phyloP scores from a whole-genome alignment of 2,113 vertebrate species.

The Ictalurus furcatus region DNA sequence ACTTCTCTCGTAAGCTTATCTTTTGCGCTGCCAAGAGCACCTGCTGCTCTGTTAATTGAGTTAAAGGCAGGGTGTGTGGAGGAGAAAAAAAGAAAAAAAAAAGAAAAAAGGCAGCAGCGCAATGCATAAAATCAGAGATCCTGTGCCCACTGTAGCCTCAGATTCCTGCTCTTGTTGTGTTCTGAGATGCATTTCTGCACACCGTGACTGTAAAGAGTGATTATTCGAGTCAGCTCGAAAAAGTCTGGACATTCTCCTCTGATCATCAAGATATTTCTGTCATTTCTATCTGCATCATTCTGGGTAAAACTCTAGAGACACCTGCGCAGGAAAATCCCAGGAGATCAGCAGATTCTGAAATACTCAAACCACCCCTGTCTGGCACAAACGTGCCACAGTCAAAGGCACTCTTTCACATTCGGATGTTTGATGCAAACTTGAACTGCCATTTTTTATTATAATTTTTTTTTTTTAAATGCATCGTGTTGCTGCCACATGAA shows the following conservation, averaged over 20 bases:
- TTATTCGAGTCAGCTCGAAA: neutral
- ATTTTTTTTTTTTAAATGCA: neutral
- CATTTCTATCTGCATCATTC: neutral
- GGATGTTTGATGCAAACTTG: neutral
- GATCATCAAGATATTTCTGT: neutral
- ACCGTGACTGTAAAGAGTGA: neutral
- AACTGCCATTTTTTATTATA: neutral
- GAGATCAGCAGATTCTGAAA: neutral
- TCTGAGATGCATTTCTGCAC: neutral
- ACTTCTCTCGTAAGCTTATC: conserved; percentile 78
- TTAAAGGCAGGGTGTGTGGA: conserved; percentile 74
- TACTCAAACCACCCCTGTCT: neutral
- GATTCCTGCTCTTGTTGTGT: neutral
- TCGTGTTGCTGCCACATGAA: neutral
- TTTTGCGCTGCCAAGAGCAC: conserved; percentile 83
- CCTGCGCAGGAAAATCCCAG: neutral
- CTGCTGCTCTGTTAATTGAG: conserved; percentile 98
- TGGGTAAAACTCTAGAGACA: neutral
- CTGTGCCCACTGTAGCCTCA: neutral
- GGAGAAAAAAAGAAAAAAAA: conserved; percentile 53
- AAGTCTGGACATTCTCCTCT: neutral
- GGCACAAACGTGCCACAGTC: neutral
- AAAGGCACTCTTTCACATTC: neutral
- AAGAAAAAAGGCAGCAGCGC: neutral
- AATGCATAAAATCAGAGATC: conserved; percentile 1